Conservation (phyloP, 2,888 invertebrate species). For the Leptopilina syphax region DNA sequence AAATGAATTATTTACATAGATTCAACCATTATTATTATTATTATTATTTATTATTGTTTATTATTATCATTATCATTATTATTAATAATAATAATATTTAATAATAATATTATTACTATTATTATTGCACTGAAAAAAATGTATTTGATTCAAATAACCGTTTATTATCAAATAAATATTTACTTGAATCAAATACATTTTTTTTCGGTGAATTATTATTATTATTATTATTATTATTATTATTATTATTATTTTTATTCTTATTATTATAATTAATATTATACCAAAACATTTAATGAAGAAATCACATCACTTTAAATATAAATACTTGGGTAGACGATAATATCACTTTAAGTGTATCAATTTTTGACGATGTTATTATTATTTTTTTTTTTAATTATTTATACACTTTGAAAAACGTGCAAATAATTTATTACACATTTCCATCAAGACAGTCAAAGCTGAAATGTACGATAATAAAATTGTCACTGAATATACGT, state of each 20-base stretch:
- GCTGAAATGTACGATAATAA: neutral
- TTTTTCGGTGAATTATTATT: too few relatives aligned
- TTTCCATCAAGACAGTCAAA: neutral
- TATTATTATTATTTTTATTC: too few relatives aligned
- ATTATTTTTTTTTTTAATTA: neutral
- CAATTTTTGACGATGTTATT: neutral
- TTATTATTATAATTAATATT: neutral
- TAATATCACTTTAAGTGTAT: neutral
- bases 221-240: too few relatives aligned
- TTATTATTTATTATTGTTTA: neutral
- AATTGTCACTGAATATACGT: neutral
- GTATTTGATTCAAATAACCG: too few relatives aligned
- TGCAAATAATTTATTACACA: conserved; percentile 13
- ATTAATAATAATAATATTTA: too few relatives aligned
- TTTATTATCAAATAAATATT: too few relatives aligned
- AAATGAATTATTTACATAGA: conserved; percentile 35
- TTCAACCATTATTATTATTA: conserved; percentile 13
- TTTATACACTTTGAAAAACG: conserved; percentile 21
- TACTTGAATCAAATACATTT: too few relatives aligned
- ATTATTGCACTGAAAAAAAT: too few relatives aligned
- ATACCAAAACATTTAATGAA: conserved; percentile 25
- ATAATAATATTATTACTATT: too few relatives aligned
- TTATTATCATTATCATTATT: too few relatives aligned
- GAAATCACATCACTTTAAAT: conserved; percentile 17
- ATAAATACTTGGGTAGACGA: neutral